These are phyloP conservation scores for Lagopus leucura DNA, from an alignment of 2,113 vertebrate genomes.

Conservation along the genomic window DNA sequence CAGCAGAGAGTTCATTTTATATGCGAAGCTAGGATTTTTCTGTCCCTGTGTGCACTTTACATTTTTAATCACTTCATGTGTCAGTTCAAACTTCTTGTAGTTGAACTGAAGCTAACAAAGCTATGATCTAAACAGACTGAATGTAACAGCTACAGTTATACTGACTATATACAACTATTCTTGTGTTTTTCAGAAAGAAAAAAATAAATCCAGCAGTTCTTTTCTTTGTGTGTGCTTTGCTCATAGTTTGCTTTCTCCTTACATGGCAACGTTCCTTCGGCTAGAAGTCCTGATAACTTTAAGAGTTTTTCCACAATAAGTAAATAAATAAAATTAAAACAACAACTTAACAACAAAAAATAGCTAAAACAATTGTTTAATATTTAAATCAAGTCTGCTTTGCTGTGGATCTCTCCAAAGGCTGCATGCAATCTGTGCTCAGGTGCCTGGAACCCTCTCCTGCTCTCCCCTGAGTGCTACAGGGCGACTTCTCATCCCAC, in stretches of 20 bases:
- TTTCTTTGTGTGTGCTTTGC: background rate
- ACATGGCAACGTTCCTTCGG: background rate
- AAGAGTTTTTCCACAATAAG: background rate
- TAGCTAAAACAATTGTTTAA: background rate
- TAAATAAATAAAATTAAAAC: background rate
- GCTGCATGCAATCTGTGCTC: background rate
- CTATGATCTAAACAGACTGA: background rate
- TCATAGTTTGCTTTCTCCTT: background rate
- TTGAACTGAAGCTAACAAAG: background rate
- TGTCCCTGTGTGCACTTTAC: background rate
- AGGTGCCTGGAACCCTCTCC: rapidly evolving
- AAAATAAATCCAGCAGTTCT: background rate
- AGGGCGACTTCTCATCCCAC: too few species aligned
- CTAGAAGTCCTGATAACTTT: background rate
- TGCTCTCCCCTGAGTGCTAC: rapidly evolving
- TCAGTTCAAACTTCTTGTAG: background rate
- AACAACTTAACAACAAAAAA: too few species aligned
- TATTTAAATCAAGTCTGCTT: background rate
- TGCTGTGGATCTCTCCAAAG: rapidly evolving
- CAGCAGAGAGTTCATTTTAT: background rate
- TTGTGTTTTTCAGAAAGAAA: background rate
- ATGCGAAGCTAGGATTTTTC: background rate
- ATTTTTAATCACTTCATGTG: background rate
- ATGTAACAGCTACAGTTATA: background rate
- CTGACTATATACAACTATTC: background rate